phyloP scores from a whole-genome alignment of 2,113 vertebrate species.

The Campylomormyrus numenius region DNA sequence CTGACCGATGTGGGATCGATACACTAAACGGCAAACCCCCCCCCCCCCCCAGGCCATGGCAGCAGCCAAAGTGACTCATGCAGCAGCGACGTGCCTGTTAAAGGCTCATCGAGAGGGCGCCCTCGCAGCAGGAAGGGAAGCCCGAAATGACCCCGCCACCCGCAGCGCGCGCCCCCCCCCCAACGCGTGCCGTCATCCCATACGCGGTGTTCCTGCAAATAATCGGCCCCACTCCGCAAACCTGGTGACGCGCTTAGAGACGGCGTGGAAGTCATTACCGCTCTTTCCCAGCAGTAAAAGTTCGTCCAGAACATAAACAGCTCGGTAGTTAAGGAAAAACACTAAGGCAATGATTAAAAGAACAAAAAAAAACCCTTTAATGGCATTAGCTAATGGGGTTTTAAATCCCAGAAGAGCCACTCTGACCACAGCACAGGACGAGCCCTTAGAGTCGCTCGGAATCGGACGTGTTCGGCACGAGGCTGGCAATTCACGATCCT shows the following conservation, averaged over 20 bases:
- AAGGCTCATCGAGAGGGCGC: neutral
- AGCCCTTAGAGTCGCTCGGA: neutral
- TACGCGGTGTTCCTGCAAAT: neutral
- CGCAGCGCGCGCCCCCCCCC: neutral
- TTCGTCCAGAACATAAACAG: conserved; percentile 3
- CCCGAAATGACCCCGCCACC: neutral
- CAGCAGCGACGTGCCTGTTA: neutral
- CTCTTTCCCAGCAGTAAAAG: neutral
- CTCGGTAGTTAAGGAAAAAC: neutral
- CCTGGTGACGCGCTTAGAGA: neutral
- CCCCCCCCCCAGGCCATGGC: neutral
- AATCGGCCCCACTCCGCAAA: neutral
- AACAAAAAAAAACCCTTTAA: neutral
- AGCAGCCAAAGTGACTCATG: neutral
- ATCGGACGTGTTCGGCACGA: neutral
- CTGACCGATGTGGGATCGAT: neutral
- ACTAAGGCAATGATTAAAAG: neutral
- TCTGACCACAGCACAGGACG: neutral
- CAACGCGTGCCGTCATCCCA: neutral
- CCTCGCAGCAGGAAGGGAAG: neutral
- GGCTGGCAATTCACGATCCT: neutral
- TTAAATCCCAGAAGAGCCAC: neutral
- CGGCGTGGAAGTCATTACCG: neutral
- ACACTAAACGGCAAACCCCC: neutral
- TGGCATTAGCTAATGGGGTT: neutral